Base-by-base conservation (phyloP, 2,888 invertebrate species). In the Thyatira batis region DNA sequence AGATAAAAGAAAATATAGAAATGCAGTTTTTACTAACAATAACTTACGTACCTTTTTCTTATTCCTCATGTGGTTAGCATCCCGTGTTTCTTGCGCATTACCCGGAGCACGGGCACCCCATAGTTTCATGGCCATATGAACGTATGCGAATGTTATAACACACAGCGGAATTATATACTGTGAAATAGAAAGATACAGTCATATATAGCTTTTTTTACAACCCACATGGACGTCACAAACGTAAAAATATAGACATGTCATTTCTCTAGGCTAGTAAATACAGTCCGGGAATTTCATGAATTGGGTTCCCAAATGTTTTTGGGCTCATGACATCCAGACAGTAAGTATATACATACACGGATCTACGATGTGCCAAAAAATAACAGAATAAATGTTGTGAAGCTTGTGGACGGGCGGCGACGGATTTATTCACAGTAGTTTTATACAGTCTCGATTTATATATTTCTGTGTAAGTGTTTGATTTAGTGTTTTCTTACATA, bases 31-130 rank as follows among this genome's bases (percentile, higher is more conserved):
- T 13, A 17, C 2, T 39, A 8, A 17, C n/a, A 17, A 17, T 39
- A 17, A 39, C 67, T 71, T 82, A 39, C 67, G 70, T 82, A 97
- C 97, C 94, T 95, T 96, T 75, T 96, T 96, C 79, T 96, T 97
- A 78, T 97, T 97, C 69, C 94, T 94, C 85, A 96, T 94, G 54
- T 97, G 93, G 53, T 95, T 95, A n/a, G 95, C 95, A 71, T 97
- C 97, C 21, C 96, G 91, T 11, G 93, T 93, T 79, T 96, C 95
- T 71, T 96, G 94, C 0, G 96, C 96, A 73, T 96, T 95, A 4
- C 97, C 97, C 0, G 97, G 97, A 0, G 96, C 95, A 48, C 94
- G 93, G 3, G 95, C 95, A 2, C 96, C 95, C 96, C 97, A 97
- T 27, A 97, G 89, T 65, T 94, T 94, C 71, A 95, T 92, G 0